phyloP scores from a whole-genome alignment of 2,888 invertebrate genomes.

The Drosophila gaucha region DNA sequence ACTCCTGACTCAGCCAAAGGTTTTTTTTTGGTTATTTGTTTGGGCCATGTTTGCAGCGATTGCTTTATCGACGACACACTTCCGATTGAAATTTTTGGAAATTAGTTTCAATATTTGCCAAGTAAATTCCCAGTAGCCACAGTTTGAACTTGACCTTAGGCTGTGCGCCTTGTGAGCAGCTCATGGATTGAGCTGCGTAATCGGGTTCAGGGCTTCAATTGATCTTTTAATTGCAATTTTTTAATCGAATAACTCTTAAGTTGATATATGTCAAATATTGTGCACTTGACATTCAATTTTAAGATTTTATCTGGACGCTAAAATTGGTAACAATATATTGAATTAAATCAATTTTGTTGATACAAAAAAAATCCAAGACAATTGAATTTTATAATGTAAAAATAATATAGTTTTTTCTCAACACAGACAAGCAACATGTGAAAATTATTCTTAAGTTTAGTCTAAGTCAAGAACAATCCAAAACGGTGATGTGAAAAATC shows the following conservation, averaged over 20 bases:
- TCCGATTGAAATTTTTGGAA: conserved; percentile 56
- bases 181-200: conserved; percentile 36
- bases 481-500: too few relatives aligned
- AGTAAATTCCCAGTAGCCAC: conserved; percentile 55
- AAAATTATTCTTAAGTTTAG: too few relatives aligned
- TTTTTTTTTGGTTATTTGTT: conserved; percentile 8
- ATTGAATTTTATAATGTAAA: too few relatives aligned
- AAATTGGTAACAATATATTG: background rate
- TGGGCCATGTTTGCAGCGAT: conserved; percentile 34
- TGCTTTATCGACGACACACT: conserved; percentile 38
- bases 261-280: conserved; percentile 9
- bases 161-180: conserved; percentile 49
- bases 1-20: conserved; percentile 31
- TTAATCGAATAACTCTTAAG: conserved; percentile 11
- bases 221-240: conserved; percentile 35
- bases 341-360: background rate
- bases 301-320: background rate
- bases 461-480: too few relatives aligned
- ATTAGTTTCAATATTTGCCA: conserved; percentile 38
- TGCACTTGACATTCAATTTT: background rate
- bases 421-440: too few relatives aligned
- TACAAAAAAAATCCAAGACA: too few relatives aligned
- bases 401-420: too few relatives aligned
- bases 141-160: conserved; percentile 67
- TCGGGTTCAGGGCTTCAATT: conserved; percentile 48